These are phyloP conservation scores for Otus scops DNA, from an alignment of 2,797 vertebrate genomes.

Conservation along the genomic window DNA sequence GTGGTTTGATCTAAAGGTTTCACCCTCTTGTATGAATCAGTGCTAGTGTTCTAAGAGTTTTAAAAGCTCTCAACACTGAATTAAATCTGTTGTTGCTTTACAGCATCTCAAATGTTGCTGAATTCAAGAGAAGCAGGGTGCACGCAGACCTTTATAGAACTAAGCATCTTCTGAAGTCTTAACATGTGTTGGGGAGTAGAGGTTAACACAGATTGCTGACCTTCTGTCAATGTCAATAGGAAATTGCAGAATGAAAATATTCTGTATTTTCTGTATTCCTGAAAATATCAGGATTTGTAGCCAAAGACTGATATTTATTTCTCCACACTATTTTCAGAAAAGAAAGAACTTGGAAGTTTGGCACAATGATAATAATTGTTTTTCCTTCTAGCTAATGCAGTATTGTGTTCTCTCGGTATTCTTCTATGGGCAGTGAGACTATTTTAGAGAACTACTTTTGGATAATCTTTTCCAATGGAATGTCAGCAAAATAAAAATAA, in stretches of 20 bases:
- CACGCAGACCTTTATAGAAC: neutral
- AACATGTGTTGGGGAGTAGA: neutral
- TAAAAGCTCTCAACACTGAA: neutral
- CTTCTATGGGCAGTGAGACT: neutral
- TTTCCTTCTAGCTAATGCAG: neutral
- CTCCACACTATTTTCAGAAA: neutral
- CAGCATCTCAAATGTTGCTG: neutral
- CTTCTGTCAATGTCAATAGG: neutral
- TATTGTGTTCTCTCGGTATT: neutral
- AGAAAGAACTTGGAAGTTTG: neutral
- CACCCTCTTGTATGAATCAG: neutral
- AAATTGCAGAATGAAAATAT: neutral
- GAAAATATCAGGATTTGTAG: neutral
- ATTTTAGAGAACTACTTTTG: neutral
- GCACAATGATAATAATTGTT: neutral
- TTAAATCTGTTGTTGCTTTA: neutral
- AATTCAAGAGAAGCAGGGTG: neutral
- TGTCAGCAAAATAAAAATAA: neutral
- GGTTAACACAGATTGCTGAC: neutral
- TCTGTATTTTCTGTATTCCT: neutral
- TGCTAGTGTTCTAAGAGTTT: neutral
- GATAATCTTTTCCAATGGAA: neutral
- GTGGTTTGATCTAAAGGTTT: neutral
- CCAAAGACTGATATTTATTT: neutral
- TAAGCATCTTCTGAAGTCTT: neutral